phyloP scores from a whole-genome alignment of 2,888 invertebrate genomes.

The Megalurothrips usitatus region DNA sequence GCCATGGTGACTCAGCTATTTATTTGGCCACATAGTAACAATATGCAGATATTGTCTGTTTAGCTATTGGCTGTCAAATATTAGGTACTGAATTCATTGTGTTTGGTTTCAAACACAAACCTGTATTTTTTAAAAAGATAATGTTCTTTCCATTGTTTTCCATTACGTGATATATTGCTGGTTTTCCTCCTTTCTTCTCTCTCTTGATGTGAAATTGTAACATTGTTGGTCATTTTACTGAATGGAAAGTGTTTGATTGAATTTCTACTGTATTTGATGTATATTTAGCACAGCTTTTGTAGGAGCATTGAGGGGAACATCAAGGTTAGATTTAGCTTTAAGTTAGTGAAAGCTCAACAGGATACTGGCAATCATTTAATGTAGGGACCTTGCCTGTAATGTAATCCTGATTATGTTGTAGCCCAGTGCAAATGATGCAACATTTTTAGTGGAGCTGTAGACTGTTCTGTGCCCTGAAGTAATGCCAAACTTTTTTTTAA shows the following conservation, averaged over 20 bases:
- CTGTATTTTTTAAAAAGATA: conserved; percentile 1
- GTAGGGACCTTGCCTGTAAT: conserved; percentile 17
- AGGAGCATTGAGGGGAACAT: conserved; percentile 9
- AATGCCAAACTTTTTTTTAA: not conserved
- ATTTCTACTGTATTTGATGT: conserved; percentile 7
- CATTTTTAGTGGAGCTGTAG: not conserved
- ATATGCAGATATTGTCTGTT: not conserved
- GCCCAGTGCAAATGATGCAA: conserved; percentile 19
- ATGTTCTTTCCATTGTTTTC: conserved; percentile 18
- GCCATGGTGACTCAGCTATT: conserved; percentile 19
- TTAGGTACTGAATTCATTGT: conserved; percentile 16
- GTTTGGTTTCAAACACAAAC: not conserved
- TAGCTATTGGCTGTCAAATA: conserved; percentile 5
- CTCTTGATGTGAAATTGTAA: not conserved
- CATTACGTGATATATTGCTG: conserved; percentile 20
- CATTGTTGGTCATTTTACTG: conserved; percentile 17
- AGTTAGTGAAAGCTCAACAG: not conserved
- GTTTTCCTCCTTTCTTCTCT: not conserved
- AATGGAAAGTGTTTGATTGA: not conserved
- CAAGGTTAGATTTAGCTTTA: not conserved
- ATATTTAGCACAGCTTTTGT: conserved; percentile 23
- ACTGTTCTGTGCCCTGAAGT: not conserved
- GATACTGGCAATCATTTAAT: not conserved
- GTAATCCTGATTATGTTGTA: not conserved
- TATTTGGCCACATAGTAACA: not conserved